These are phyloP conservation scores for Arothron firmamentum DNA, from an alignment of 2,113 vertebrate genomes.

Conservation along the genomic window DNA sequence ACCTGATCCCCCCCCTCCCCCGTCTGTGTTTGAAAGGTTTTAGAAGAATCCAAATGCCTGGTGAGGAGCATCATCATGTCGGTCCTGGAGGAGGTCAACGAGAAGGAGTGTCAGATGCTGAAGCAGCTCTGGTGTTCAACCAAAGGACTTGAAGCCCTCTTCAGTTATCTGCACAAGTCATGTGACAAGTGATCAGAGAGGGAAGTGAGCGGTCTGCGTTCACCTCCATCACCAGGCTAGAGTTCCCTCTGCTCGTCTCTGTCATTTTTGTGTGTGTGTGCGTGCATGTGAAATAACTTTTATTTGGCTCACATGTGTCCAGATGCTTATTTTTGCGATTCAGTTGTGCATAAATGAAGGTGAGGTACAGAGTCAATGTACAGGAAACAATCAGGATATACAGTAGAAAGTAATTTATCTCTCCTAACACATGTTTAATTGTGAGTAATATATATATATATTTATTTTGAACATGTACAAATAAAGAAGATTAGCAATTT, in stretches of 20 bases:
- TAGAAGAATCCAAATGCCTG: conserved; percentile 95
- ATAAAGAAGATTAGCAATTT: conserved; percentile 16
- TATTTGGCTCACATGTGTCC: conserved; percentile 22
- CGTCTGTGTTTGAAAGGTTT: conserved; percentile 75
- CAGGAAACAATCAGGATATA: conserved; percentile 20
- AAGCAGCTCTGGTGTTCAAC: conserved; percentile 96
- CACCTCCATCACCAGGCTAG: conserved; percentile 14
- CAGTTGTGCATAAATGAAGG: conserved; percentile 22
- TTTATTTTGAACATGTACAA: conserved; percentile 49
- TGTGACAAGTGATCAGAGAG: conserved; percentile 81
- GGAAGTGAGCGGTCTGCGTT: conserved; percentile 9
- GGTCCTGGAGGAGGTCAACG: conserved; percentile 90
- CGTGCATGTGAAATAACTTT: conserved; percentile 15
- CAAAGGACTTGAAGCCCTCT: conserved; percentile 93
- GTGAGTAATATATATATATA: conserved; percentile 51
- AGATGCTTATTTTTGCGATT: conserved; percentile 13
- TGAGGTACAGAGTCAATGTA: conserved; percentile 36
- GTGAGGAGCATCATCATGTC: conserved; percentile 89
- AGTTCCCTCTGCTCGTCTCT: conserved; percentile 14
- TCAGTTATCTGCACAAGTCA: conserved; percentile 91
- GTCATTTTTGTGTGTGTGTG: background rate
- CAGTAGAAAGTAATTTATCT: conserved; percentile 26
- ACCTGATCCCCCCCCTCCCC: background rate
- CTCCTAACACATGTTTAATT: conserved; percentile 40
- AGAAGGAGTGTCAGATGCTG: conserved; percentile 93